phyloP scores from a whole-genome alignment of 2,797 vertebrate genomes.

The Prionace glauca region DNA sequence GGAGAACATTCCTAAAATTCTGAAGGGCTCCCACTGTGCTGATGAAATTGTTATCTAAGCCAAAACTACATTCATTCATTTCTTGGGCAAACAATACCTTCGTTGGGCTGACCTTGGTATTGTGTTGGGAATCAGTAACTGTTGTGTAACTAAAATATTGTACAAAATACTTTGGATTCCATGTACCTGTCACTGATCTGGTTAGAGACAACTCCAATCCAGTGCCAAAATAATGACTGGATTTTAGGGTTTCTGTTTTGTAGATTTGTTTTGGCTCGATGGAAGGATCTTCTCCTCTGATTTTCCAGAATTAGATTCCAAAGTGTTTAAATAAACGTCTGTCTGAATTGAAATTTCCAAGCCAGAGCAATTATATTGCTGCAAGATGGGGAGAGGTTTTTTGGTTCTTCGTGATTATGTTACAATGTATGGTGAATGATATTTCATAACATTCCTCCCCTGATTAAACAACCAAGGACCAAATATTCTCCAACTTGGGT shows the following conservation, averaged over 20 bases:
- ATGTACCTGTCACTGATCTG: background rate
- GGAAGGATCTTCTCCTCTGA: background rate
- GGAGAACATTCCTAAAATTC: background rate
- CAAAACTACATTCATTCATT: background rate
- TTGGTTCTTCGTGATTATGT: background rate
- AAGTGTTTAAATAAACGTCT: background rate
- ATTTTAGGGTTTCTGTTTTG: background rate
- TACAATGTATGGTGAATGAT: background rate
- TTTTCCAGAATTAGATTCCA: background rate
- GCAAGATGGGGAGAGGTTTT: background rate
- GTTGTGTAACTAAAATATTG: background rate
- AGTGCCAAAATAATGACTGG: background rate
- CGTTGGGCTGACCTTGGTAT: background rate
- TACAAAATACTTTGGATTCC: background rate
- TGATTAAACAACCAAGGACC: background rate
- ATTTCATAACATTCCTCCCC: background rate
- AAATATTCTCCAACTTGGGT: background rate
- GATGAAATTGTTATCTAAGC: background rate
- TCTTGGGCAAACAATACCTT: background rate
- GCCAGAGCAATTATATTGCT: background rate
- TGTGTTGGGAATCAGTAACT: background rate
- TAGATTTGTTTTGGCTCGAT: background rate
- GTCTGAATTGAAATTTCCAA: constrained; percentile 3
- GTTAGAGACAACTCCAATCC: background rate
- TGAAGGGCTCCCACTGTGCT: background rate